Conservation (phyloP, 2,113 vertebrate genomes). For the Nicator chloris region DNA sequence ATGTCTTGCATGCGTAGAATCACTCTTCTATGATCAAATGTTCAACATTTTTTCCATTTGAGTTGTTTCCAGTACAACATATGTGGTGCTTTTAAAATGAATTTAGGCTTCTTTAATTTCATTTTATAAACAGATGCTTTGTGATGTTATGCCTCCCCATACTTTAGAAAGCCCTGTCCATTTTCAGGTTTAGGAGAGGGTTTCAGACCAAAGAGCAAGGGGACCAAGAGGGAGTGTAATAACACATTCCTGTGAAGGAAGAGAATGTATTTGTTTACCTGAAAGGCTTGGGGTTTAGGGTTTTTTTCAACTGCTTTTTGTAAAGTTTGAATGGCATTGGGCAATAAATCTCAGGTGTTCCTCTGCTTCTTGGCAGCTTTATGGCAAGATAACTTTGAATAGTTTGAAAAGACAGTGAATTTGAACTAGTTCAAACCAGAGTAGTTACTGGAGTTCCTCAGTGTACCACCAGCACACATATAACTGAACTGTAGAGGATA, state of each 20-base stretch:
- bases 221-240: not conserved
- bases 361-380: not conserved
- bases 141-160: not conserved
- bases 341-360: not conserved
- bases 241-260: not conserved
- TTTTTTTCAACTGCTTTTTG: not conserved
- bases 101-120: not conserved
- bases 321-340: not conserved
- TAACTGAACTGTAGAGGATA: not conserved
- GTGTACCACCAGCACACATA: not conserved
- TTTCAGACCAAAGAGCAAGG: not conserved
- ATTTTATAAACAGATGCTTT: not conserved
- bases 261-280: not conserved
- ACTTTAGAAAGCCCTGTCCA: not conserved
- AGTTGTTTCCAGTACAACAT: not conserved
- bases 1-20: not conserved
- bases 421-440: not conserved
- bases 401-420: not conserved
- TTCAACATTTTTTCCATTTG: not conserved
- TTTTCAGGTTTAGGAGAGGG: not conserved
- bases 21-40: not conserved
- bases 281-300: not conserved
- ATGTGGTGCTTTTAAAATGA: not conserved
- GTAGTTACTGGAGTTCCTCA: not conserved
- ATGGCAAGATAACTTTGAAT: not conserved